These are phyloP conservation scores for Drosophila formosana DNA, from an alignment of 2,888 invertebrate genomes.

Conservation along the genomic window DNA sequence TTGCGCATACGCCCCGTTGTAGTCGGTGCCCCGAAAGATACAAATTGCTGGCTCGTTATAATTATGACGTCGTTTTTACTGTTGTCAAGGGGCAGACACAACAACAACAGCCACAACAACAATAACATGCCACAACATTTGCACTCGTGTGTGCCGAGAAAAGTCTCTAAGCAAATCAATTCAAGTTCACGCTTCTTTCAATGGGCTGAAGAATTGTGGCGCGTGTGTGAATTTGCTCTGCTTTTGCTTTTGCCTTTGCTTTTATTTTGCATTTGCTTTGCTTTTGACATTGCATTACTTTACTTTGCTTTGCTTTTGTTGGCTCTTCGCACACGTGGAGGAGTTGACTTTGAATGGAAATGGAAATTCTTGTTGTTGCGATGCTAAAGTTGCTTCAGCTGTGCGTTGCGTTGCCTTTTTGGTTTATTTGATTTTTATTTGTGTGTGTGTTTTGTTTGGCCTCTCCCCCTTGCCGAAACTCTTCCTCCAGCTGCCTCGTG, in stretches of 20 bases:
- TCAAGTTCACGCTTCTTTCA: constrained; percentile 74
- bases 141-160: constrained; percentile 8
- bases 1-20: constrained; percentile 69
- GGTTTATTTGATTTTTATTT: constrained; percentile 74
- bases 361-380: constrained; percentile 40
- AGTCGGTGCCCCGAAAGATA: constrained; percentile 42
- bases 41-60: constrained; percentile 77
- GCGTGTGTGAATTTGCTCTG: constrained; percentile 62
- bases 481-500: constrained; percentile 49
- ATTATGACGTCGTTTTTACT: constrained; percentile 74
- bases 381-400: constrained; percentile 48
- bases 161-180: constrained; percentile 75
- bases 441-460: constrained; percentile 36
- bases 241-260: constrained; percentile 11
- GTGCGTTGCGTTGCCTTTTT: constrained; percentile 38
- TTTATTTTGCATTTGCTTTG: constrained; percentile 31
- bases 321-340: constrained; percentile 36
- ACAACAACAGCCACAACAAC: constrained; percentile 2
- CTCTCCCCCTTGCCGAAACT: constrained; percentile 13
- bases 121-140: constrained; percentile 1
- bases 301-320: constrained; percentile 32
- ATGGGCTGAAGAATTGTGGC: constrained; percentile 52
- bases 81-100: constrained; percentile 40
- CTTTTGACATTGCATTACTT: constrained; percentile 16
- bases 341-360: constrained; percentile 39